Percentiles rank a stretch among this genome's conserved stretches.
These are phyloP conservation scores for Myotis myotis DNA, from an alignment of 2,797 vertebrate genomes.

Conservation along the genomic window DNA sequence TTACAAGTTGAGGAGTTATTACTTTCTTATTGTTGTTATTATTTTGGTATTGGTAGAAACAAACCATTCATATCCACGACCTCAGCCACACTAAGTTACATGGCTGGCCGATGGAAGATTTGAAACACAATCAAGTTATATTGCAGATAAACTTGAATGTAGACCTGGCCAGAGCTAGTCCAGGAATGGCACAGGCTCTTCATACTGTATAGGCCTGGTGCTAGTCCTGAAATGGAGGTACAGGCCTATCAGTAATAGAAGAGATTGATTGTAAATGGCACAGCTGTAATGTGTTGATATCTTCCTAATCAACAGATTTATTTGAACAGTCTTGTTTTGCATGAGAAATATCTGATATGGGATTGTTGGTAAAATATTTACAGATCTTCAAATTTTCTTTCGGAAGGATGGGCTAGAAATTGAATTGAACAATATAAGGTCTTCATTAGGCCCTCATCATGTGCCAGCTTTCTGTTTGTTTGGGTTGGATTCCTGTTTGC, in stretches of 20 bases:
- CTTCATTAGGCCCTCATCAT: constrained; percentile 60
- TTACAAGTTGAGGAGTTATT: background rate
- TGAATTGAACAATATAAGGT: constrained; percentile 53
- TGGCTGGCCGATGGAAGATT: background rate
- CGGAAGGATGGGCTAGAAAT: constrained; percentile 34
- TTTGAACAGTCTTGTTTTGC: constrained; percentile 69
- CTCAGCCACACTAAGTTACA: background rate
- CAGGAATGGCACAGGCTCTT: background rate
- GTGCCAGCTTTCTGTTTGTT: constrained; percentile 62
- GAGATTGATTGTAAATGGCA: background rate
- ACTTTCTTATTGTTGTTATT: background rate
- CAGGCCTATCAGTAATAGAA: background rate
- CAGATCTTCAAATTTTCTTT: constrained; percentile 71
- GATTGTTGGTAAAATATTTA: constrained; percentile 83
- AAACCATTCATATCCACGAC: background rate
- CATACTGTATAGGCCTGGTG: background rate
- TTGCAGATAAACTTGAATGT: background rate
- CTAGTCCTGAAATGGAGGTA: background rate
- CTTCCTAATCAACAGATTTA: constrained; percentile 78
- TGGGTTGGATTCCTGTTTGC: constrained; percentile 66
- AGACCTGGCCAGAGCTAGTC: background rate
- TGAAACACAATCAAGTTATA: background rate
- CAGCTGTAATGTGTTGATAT: constrained; percentile 71
- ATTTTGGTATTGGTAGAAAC: background rate
- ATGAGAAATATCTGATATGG: constrained; percentile 53